These are phyloP conservation scores for Paramisgurnus dabryanus DNA, from an alignment of 2,113 vertebrate species.

Conservation along the genomic window DNA sequence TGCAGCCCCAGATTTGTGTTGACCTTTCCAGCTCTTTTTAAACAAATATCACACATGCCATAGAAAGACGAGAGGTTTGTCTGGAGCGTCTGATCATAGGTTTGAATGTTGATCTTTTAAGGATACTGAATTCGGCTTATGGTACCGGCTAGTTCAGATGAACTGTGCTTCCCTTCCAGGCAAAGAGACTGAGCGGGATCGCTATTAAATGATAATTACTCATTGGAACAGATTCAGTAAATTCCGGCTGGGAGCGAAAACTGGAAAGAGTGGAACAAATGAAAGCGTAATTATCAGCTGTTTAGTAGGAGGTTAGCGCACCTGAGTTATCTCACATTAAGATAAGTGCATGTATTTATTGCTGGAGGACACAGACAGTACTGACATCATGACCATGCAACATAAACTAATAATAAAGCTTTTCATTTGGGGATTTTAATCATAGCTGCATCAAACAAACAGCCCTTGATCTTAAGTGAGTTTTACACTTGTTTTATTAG, in stretches of 20 bases:
- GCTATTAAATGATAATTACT: slow-evolving; percentile 28
- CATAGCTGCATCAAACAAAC: background rate
- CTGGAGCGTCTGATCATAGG: background rate
- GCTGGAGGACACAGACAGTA: background rate
- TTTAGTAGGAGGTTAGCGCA: slow-evolving; percentile 35
- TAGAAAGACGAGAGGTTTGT: background rate
- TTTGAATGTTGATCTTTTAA: slow-evolving; percentile 16
- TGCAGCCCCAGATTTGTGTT: slow-evolving; percentile 7
- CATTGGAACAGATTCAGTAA: slow-evolving; percentile 51
- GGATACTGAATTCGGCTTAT: background rate
- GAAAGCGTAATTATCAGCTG: slow-evolving; percentile 52
- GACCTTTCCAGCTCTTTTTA: slow-evolving; percentile 38
- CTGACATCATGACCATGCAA: slow-evolving; percentile 5
- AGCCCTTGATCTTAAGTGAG: background rate
- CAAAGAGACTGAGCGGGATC: background rate
- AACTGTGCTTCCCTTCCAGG: slow-evolving; percentile 29
- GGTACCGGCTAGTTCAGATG: background rate
- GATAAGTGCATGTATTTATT: slow-evolving; percentile 31
- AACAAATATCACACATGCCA: slow-evolving; percentile 18
- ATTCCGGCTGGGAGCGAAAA: slow-evolving; percentile 39
- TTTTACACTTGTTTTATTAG: background rate
- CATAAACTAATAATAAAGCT: background rate
- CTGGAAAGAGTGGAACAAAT: slow-evolving; percentile 35
- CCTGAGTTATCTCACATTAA: slow-evolving; percentile 42
- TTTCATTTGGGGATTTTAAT: slow-evolving; percentile 5